Evolutionary conservation across 2,113 vertebrate genomes (phyloP), one percentile per base, ranked within the genome.

Genomic region (Sigmodon hispidus): DNA sequence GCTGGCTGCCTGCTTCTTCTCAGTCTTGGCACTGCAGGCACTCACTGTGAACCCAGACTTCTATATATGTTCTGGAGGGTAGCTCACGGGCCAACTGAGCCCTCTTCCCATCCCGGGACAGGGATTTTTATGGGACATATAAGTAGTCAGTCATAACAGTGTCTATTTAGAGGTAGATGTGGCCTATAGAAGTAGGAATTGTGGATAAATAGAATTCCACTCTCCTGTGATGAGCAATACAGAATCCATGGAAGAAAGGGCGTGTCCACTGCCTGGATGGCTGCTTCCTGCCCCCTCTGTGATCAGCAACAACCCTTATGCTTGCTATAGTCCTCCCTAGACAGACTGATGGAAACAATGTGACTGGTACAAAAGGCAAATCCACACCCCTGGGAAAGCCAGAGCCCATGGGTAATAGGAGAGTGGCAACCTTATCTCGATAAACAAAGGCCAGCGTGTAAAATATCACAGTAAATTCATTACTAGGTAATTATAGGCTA

Each of bases 401-500:
- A 45, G 69, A 90, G 81, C 73, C 0, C 1, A 17, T 61, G 40
- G 43, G 83, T 59, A 57, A 87, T 13, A 59, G 36, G 85, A 88
- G 43, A 81, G 86, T 15, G 59, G 83, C 81, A 90, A 75, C 87
- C 55, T 80, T 88, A 96, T 70, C 93, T 87, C 31, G 10, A 26
- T 43, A 70, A 70, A 83, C 96, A 86, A 88, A 61, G 93, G 67
- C 72, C 34, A 81, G 75, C 15, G 3, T 94, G 92, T 88, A 93
- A 96, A 96, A 90, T 96, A 95, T 48, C 96, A 73, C 75, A 77
- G 90, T 96, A 87, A 94, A 91, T 95, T 95, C 97, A 95, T 95
- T 94, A 92, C 93, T 67, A 87, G 96, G 70, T 94, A 95, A 97
- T 97, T 95, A 95, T 77, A 95, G 97, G 85, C 93, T 72, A 92